These are phyloP conservation scores for Pteruthius melanotis DNA, from an alignment of 2,113 vertebrate genomes.

Conservation along the genomic window DNA sequence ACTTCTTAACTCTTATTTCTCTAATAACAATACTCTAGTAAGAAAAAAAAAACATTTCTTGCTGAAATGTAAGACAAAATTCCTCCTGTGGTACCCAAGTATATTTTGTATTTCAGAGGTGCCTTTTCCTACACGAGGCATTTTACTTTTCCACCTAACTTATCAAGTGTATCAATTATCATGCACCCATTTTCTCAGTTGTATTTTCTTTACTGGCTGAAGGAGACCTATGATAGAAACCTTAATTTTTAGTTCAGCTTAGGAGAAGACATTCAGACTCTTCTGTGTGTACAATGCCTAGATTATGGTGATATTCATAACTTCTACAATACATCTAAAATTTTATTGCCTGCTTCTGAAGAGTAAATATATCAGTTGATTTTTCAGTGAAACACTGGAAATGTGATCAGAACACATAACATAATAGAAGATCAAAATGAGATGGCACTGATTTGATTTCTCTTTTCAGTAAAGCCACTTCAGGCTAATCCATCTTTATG, in stretches of 20 bases:
- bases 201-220: neutral
- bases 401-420: neutral
- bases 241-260: neutral
- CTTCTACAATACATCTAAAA: neutral
- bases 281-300: neutral
- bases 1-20: neutral
- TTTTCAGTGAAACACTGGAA: neutral
- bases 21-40: neutral
- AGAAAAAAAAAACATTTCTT: neutral
- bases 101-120: neutral
- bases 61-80: neutral
- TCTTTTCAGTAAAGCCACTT: neutral
- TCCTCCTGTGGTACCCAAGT: neutral
- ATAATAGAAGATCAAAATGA: neutral
- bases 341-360: neutral
- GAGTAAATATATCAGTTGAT: neutral
- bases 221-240: neutral
- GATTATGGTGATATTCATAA: neutral
- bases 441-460: neutral
- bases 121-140: neutral
- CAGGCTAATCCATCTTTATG: neutral
- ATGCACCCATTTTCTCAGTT: neutral
- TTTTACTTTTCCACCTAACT: neutral
- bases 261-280: neutral
- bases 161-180: neutral